A percentile compares a stretch with the other conserved stretches of the same genome.
These are phyloP conservation scores for Ciconia stormi DNA, from an alignment of 2,113 vertebrate genomes.

Conservation along the genomic window DNA sequence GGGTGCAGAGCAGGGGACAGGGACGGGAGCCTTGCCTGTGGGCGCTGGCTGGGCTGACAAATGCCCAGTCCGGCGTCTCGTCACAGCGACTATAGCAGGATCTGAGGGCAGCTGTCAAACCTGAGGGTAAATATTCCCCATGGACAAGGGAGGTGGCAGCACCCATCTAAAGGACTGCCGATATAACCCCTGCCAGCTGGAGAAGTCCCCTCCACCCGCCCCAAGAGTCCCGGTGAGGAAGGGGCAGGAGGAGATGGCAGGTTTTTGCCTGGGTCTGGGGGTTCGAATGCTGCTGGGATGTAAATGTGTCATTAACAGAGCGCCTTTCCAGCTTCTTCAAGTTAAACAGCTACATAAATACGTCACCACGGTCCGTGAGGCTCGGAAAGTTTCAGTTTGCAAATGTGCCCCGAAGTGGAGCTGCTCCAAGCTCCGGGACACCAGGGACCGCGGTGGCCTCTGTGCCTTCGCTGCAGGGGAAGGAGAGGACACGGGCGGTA, in stretches of 20 bases:
- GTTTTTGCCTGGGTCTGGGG: neutral
- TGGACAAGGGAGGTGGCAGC: neutral
- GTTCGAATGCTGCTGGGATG: neutral
- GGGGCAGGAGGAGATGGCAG: neutral
- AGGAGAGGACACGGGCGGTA: neutral
- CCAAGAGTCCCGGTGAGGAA: neutral
- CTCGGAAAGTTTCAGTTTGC: neutral
- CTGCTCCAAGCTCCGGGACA: rapidly evolving
- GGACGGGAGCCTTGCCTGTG: neutral
- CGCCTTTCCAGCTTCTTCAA: neutral
- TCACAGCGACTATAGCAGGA: neutral
- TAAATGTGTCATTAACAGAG: rapidly evolving
- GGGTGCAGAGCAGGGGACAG: neutral
- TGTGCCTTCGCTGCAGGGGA: neutral
- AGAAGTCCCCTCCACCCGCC: neutral
- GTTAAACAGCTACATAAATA: neutral
- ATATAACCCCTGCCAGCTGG: neutral
- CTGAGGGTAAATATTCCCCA: neutral
- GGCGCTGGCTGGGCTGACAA: rapidly evolving
- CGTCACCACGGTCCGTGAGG: rapidly evolving
- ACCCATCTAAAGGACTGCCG: neutral
- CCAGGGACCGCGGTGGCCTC: rapidly evolving
- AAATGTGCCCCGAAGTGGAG: rapidly evolving
- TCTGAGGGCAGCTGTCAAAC: neutral
- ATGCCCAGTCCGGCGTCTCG: neutral